phyloP scores from a whole-genome alignment of 2,797 vertebrate genomes.

The Margarornis squamiger region DNA sequence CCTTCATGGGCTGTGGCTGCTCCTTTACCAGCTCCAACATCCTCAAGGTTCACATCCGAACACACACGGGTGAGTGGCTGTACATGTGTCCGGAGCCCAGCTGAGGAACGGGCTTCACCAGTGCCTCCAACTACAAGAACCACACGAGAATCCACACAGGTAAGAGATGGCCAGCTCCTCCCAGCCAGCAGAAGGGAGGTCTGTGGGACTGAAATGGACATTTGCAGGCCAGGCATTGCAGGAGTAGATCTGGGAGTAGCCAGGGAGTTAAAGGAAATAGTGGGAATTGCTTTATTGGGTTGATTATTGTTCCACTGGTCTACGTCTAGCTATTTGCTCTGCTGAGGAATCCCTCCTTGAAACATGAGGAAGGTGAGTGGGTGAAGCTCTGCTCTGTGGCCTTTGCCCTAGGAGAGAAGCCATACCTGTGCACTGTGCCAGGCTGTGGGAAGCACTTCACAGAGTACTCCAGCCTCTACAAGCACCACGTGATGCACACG shows the following conservation, averaged over 20 bases:
- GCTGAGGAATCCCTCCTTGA: background rate
- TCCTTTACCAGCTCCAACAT: conserved; percentile 86
- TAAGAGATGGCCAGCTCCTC: background rate
- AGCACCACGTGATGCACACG: conserved; percentile 85
- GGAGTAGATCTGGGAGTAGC: background rate
- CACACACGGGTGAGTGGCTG: conserved; percentile 82
- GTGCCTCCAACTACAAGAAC: conserved; percentile 86
- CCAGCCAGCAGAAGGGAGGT: background rate
- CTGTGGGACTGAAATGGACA: background rate
- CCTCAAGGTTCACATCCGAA: conserved; percentile 83
- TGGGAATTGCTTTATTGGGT: background rate
- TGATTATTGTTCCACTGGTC: background rate
- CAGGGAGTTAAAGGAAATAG: background rate
- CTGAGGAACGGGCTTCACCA: conserved; percentile 83
- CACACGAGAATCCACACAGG: conserved; percentile 87
- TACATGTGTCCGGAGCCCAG: conserved; percentile 80
- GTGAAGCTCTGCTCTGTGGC: background rate
- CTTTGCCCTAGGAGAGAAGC: conserved; percentile 82
- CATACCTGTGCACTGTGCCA: conserved; percentile 82
- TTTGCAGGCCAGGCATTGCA: background rate
- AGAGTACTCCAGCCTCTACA: conserved; percentile 85
- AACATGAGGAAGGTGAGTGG: background rate
- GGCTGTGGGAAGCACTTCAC: conserved; percentile 85
- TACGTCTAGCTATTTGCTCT: background rate
- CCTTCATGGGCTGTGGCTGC: conserved; percentile 82